Evolutionary conservation across 2,797 vertebrate genomes (phyloP).

Genomic region (Myotis daubentonii): DNA sequence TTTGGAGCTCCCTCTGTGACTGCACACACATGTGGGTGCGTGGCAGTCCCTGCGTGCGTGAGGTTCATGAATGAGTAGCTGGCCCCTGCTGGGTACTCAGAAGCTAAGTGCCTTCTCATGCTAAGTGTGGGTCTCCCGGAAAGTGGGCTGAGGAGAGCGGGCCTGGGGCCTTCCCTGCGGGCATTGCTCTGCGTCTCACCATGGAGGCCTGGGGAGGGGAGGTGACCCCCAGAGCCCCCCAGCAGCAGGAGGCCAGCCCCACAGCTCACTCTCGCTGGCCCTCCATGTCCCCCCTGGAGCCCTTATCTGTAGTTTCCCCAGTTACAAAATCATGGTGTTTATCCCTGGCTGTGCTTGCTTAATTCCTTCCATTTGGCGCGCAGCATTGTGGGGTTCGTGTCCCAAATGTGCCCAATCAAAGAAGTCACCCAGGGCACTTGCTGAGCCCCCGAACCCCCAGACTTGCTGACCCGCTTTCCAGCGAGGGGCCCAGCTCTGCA

Average conservation of each 20-base stretch:
- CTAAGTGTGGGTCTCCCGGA: background rate
- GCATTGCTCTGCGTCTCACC: background rate
- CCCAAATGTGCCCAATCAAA: background rate
- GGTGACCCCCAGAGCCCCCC: background rate
- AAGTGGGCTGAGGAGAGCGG: background rate
- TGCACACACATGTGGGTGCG: fast-evolving
- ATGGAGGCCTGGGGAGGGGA: background rate
- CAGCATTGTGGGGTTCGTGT: background rate
- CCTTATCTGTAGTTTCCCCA: background rate
- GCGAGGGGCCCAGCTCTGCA: background rate
- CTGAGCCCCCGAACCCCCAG: background rate
- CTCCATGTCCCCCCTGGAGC: background rate
- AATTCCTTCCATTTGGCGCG: background rate
- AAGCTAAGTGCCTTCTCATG: too few species aligned
- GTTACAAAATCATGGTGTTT: background rate
- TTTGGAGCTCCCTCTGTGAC: background rate
- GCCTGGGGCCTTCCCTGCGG: background rate
- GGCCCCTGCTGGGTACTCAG: background rate
- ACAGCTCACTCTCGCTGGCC: fast-evolving
- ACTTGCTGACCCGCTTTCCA: background rate
- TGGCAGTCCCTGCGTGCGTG: background rate
- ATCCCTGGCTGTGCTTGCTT: background rate
- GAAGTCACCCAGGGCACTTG: background rate
- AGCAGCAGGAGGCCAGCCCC: background rate
- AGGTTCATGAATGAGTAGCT: background rate